Evolutionary conservation across 2,888 invertebrate genomes (phyloP).

Genomic region (Meiosimyza decipiens): DNA sequence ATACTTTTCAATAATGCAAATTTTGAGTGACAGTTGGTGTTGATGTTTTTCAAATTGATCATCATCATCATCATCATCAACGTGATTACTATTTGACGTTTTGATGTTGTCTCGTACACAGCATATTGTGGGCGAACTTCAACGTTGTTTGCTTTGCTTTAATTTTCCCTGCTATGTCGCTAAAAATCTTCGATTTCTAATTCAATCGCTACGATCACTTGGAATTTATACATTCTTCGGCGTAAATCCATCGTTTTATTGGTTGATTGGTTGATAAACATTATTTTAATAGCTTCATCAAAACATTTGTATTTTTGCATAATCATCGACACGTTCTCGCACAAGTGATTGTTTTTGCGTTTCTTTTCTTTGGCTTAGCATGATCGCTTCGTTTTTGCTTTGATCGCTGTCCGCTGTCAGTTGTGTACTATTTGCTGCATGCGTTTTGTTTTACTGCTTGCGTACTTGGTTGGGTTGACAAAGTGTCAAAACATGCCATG

Average conservation of each 20-base stretch:
- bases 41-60: background rate
- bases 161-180: no score
- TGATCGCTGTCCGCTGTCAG: constrained; percentile 21
- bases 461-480: constrained; percentile 22
- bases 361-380: background rate
- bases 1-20: background rate
- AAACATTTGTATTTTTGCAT: constrained; percentile 49
- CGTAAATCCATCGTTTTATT: constrained; percentile 20
- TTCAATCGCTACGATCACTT: background rate
- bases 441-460: background rate
- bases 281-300: constrained; percentile 61
- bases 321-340: constrained; percentile 48
- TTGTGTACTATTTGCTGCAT: constrained; percentile 7
- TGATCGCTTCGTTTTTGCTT: constrained; percentile 9
- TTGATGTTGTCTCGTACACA: no score
- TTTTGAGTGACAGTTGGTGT: constrained; percentile 6
- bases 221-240: constrained; percentile 16
- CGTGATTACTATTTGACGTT: no score
- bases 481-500: constrained; percentile 38
- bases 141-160: no score
- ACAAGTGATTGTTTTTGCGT: background rate
- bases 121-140: no score
- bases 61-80: background rate
- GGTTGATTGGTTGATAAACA: constrained; percentile 39
- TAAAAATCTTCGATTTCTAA: no score